Percentiles rank a stretch among this genome's conserved stretches.
Conservation (phyloP, 2,113 vertebrate species). For the Catagonus wagneri region DNA sequence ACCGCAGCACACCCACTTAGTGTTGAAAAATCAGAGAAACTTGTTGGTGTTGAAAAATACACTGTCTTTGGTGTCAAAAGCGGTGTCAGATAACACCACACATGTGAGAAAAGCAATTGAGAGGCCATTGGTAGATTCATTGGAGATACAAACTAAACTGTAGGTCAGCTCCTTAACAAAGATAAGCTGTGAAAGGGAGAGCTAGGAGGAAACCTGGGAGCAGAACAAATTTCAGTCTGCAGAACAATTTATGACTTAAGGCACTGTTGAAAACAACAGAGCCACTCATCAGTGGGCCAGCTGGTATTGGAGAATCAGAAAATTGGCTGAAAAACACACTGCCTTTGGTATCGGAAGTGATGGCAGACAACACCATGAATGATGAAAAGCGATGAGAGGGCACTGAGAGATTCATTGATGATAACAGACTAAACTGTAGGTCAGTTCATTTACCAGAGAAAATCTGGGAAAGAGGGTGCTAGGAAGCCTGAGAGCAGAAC, state of each 20-base stretch:
- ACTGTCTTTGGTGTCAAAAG: neutral
- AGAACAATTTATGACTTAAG: slow-evolving; percentile 15
- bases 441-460: neutral
- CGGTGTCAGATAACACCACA: neutral
- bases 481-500: neutral
- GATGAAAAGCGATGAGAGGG: slow-evolving; percentile 17
- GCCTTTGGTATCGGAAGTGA: neutral
- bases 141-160: neutral
- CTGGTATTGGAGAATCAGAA: neutral
- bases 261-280: neutral
- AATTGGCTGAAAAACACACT: neutral
- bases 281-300: neutral
- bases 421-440: neutral
- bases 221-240: neutral
- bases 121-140: neutral
- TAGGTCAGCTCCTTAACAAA: neutral
- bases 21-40: neutral
- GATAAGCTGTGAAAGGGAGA: neutral
- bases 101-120: neutral
- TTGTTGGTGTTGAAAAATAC: neutral
- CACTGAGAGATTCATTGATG: neutral
- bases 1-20: neutral
- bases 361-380: neutral
- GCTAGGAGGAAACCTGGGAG: neutral
- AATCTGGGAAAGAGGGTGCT: neutral